Evolutionary conservation across 2,888 invertebrate species (phyloP), one percentile per base, ranked within the genome.

Genomic region (Harmothoe impar): DNA sequence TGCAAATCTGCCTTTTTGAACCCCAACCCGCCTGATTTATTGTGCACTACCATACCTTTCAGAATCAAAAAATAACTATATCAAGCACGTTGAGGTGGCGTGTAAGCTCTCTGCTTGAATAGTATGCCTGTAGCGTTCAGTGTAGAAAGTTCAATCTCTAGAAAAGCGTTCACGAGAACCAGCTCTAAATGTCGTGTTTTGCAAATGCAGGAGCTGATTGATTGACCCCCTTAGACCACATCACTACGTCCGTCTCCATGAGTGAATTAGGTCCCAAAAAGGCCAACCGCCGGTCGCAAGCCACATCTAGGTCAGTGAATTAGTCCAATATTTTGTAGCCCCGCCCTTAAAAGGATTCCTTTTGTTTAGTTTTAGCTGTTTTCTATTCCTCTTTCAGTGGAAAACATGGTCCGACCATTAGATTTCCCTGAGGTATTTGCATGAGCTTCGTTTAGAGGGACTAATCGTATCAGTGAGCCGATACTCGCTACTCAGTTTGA

Each of bases 401-500:
- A 72, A 72, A 29, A 72, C 25, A 72, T 72, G 29, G 25, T 25
- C 31, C 25, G 29, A 15, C 72, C 72, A 72, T 72, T 72, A 72
- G 25, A 25, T 17, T 72, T 29, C 72, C 25, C 72, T n/a, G 72
- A 3, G 72, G 72, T 29, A 72, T 72, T 25, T 0, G 5, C 31
- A 72, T 72, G 29, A 72, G 72, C 72, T 72, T 72, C 72, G 72
- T 72, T 72, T 29, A 29, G 25, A 1, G 12, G 25, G 25, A 29
- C 72, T 72, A 72, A 62, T 62, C n/a, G 23, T 62, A 62, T 62
- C 62, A 7, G 62, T 62, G 62, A 62, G 7, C 62, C 62, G 62
- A 62, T 62, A 62, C 62, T 3, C 62, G 62, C 3, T 62, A 62
- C 62, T 3, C 62, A 62, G 62, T 20, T 20, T 62, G 62, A 62